Evolutionary conservation across 2,797 vertebrate genomes (phyloP), one percentile per base, ranked within the genome.

Genomic region (Anniella stebbinsi): DNA sequence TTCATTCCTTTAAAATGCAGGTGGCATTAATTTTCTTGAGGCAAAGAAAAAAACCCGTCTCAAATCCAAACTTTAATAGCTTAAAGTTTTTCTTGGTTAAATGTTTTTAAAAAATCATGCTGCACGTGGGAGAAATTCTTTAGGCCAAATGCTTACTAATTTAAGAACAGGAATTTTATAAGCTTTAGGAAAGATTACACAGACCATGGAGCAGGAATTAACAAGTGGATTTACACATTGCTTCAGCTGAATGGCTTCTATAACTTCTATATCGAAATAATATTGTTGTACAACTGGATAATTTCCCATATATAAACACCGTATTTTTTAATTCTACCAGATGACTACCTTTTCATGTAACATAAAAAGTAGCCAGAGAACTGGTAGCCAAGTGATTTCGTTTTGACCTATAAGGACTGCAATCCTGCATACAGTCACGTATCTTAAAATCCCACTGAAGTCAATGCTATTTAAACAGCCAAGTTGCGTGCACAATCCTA

Each of bases 241-340:
- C n/a, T 91, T 95, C 81, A 92, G 76, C 80, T 90, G 67, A 92
- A 48, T 13, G 45, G 89, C 92, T 96, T 92, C 80, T 92, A 81
- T 83, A 93, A 76, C 3, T 78, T 51, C 4, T 28, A 87, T 96
- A 95, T 92, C 89, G 94, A 94, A 94, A 91, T 17, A 92, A 25
- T 67, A 17, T 60, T 73, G 69, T 81, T 82, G 18, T 45, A 88
- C 30, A 51, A 66, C 51, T 25, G 69, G 70, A 51, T 10, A 83
- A 48, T 48, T 75, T 28, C 54, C 63, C 12, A 66, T 76, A 63
- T 25, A n/a, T 75, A 83, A 60, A 17, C 38, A 83, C 6, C 33
- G 36, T 28, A 66, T 41, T 41, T 66, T 45, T 28, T 45, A 76
- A 30, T 77, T 57, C 28, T 38, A 28, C 33, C 38, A 45, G 33